Conservation (phyloP, 2,888 invertebrate genomes). For the Polyommatus icarus region DNA sequence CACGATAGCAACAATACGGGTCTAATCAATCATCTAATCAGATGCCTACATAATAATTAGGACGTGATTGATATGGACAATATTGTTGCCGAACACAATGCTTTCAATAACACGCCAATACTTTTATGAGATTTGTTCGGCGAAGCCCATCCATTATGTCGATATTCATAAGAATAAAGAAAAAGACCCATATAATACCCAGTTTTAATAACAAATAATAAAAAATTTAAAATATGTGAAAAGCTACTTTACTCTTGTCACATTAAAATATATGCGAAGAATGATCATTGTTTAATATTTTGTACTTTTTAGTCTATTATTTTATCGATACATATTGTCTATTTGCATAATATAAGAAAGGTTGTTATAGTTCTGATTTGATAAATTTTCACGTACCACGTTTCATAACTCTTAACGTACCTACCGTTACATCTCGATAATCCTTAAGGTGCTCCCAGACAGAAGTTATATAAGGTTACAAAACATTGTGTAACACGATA, state of each 20-base stretch:
- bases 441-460: too few relatives aligned
- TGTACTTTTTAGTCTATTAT: too few relatives aligned
- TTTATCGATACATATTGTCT: too few relatives aligned
- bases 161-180: not conserved
- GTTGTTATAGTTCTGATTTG: too few relatives aligned
- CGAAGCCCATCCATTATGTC: not conserved
- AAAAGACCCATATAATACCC: not conserved
- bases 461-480: too few relatives aligned
- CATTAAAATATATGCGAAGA: too few relatives aligned
- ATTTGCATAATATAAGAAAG: too few relatives aligned
- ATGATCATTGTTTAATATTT: too few relatives aligned
- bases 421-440: not conserved
- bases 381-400: too few relatives aligned
- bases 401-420: too few relatives aligned
- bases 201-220: not conserved
- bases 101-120: conserved; percentile 30
- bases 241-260: too few relatives aligned
- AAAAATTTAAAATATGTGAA: not conserved
- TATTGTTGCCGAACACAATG: conserved; percentile 25
- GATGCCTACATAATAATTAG: conserved; percentile 15
- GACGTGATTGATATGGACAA: conserved; percentile 22
- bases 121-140: conserved; percentile 3
- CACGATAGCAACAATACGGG: conserved; percentile 4
- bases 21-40: conserved; percentile 24
- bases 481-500: too few relatives aligned